Percentiles rank a stretch among this genome's conserved stretches.
phyloP scores from a whole-genome alignment of 2,797 vertebrate species.

The Eulemur mongoz region DNA sequence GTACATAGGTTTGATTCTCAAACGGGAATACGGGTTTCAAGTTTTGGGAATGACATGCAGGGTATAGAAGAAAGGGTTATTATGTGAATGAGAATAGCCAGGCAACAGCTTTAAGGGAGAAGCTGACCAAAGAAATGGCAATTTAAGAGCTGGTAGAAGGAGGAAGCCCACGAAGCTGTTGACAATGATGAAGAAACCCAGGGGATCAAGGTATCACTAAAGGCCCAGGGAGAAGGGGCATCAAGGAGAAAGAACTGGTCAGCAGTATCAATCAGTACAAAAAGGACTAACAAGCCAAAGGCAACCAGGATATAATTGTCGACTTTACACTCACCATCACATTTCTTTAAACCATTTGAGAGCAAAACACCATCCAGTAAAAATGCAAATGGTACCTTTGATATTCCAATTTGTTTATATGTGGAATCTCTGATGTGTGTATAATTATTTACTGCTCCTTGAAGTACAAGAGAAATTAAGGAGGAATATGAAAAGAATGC shows the following conservation, averaged over 20 bases:
- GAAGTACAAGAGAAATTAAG: conserved; percentile 39
- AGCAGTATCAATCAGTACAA: not conserved
- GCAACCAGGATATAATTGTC: not conserved
- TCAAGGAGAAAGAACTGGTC: not conserved
- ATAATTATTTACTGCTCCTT: conserved; percentile 43
- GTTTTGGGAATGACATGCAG: not conserved
- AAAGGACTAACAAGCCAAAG: not conserved
- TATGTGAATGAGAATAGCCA: not conserved
- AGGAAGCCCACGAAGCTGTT: not conserved
- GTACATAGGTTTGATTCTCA: not conserved
- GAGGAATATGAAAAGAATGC: not conserved
- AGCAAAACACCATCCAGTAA: not conserved
- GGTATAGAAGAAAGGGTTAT: not conserved
- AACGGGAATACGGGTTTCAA: not conserved
- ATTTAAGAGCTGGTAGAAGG: not conserved
- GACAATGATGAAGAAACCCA: not conserved
- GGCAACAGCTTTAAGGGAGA: not conserved
- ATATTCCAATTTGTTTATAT: conserved; percentile 28
- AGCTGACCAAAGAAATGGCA: not conserved
- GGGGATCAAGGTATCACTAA: not conserved
- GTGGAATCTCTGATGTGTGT: not conserved
- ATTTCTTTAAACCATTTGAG: not conserved
- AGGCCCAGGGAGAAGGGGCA: not conserved
- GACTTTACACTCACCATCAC: not conserved
- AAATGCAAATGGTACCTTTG: conserved; percentile 27